Evolutionary conservation across 2,888 invertebrate genomes (phyloP), one percentile per base, ranked within the genome.

Genomic region (Crocallis elinguaria): DNA sequence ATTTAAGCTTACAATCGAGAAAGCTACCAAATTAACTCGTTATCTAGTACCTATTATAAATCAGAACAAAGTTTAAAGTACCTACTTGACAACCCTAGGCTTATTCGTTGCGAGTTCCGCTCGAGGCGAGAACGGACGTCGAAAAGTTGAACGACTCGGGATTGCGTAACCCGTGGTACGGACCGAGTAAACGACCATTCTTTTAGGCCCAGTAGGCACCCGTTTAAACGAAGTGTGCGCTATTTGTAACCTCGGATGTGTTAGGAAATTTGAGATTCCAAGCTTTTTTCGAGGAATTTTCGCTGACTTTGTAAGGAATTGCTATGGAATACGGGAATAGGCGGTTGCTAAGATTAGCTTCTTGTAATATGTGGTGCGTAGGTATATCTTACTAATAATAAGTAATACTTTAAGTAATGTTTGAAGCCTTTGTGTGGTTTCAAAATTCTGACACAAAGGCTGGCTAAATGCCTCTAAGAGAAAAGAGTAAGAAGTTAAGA

Each of bases 231-330:
- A 39, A 51, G 13, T 12, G 33, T 23, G 19, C 7, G 19, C 38
- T 39, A 51, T 51, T 51, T 51, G 38, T 44, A 44, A 44, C 27
- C 25, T 44, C n/a, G 21, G 44, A 33, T 39, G 33, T 42, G 25
- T 36, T 35, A 9, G 25, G n/a, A 23, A 12, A n/a, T 30, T 43
- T 49, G 9, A 17, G 32, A 13, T 37, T 30, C 37, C 21, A 16
- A 14, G 27, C 21, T 36, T 50, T 49, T 43, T 32, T n/a, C 16
- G 37, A 1, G 30, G 37, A 37, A 37, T 32, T 50, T 50, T 17
- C 21, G 25, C 17, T 16, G 27, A 21, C 13, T 30, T 9, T 16
- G 17, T n/a, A 9, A 9, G 17, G 9, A 30, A 29, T 12, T 19
- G 6, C 11, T 30, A 4, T 14, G 9, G 38, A 16, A 8, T 36